Evolutionary conservation across 2,888 invertebrate genomes (phyloP), one percentile per base, ranked within the genome.

Genomic region (Merodon equestris): DNA sequence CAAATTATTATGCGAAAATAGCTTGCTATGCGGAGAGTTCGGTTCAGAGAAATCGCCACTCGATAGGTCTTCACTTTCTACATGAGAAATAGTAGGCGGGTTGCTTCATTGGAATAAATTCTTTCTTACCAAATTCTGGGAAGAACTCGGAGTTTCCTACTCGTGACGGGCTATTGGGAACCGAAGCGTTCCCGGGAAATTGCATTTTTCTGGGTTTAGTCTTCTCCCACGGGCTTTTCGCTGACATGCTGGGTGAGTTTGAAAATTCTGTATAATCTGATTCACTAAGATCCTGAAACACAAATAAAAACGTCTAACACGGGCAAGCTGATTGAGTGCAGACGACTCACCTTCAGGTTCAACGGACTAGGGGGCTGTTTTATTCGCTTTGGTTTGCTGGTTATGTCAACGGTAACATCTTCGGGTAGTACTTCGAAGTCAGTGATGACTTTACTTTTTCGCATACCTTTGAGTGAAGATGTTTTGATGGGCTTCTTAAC

Each of bases 101-200:
- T 27, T 17, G 47, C 48, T 19, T 34, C 27, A n/a, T n/a, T n/a
- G n/a, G n/a, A n/a, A 27, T 17, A 12, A 53, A 9, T 19, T 7
- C 19, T 3, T 4, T 89, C 90, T 89, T 83, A 92, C 93, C 93
- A 85, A 91, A 91, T 86, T 93, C 93, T 73, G 92, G 91, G 86
- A 92, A 92, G 89, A 93, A 93, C 44, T 92, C 91, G 17, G 92
- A 92, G 83, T 91, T 91, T 27, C 27, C 27, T 27, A 27, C 7
- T 82, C 92, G 89, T 82, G 91, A 92, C 0, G 94, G 93, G 85
- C 93, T 93, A 71, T 93, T 93, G 0, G 94, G 93, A 14, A 93
- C 92, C 4, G 93, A 93, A 12, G 88, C 88, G 82, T 88, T 87
- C 34, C 86, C 89, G n/a, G 87, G 87, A 0, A 88, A 88, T 70